Base-by-base conservation (phyloP, 2,113 vertebrate species). In the Syrmaticus mikado region DNA sequence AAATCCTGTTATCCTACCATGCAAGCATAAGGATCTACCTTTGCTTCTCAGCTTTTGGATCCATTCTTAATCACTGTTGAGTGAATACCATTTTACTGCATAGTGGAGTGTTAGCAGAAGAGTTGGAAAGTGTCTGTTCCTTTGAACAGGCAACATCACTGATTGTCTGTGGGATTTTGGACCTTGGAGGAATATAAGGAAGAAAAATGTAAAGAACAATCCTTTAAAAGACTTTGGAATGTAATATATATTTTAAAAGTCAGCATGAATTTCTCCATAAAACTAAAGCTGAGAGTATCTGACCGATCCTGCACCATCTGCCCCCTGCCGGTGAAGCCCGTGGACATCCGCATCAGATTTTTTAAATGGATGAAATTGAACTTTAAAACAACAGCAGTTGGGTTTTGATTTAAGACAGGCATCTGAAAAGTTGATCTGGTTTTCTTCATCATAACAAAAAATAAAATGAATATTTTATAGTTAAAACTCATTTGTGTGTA, bases 401-500 rank as follows among this genome's bases (percentile, higher is more conserved):
- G 21, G 22, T n/a, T 82, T 89, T 19, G 6, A 77, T 72, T 73
- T 80, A 91, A 85, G 89, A 67, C 32, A 55, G 21, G 28, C 28
- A 57, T 83, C 89, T 61, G 12, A 57, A 68, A 53, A 89, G 40
- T 6, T 50, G 27, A 53, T 70, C 80, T 95, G 55, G 25, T 72
- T 85, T 85, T 71, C 60, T 83, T 34, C 46, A 80, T 21, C 20
- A 75, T 27, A 83, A 82, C 22, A 89, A 89, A 40, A 85, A 66
- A 43, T 27, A 52, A 19, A 88, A 70, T 3, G 11, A n/a, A 24
- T 80, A 61, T 89, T 84, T 87, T 73, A 66, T 43, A 94, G 82
- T 77, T 83, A 40, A 83, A 95, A 55, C 55, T 86, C 19, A 81
- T 78, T 87, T 94, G 71, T 57, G 27, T 57, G 24, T 67, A 65